phyloP scores from a whole-genome alignment of 2,888 invertebrate species.

The Mallateleia sp. region DNA sequence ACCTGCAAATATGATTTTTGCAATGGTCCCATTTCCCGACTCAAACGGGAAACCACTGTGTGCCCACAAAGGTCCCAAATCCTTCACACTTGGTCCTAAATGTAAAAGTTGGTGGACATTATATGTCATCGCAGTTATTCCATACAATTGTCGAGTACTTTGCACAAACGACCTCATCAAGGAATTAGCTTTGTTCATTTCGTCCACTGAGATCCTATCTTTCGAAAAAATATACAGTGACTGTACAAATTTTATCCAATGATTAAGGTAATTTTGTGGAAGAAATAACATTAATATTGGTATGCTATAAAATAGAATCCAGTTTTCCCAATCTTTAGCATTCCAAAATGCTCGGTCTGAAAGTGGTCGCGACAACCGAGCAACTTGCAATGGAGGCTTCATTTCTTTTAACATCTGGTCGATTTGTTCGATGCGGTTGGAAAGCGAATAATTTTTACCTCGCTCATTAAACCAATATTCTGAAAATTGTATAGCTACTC shows the following conservation, averaged over 20 bases:
- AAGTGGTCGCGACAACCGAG: constrained; percentile 36
- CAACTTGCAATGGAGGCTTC: constrained; percentile 43
- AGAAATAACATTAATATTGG: constrained; percentile 21
- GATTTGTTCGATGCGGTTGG: background rate
- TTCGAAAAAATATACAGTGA: constrained; percentile 21
- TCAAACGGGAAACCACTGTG: constrained; percentile 66
- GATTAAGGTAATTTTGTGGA: background rate
- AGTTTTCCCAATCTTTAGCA: constrained; percentile 51
- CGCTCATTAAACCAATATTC: constrained; percentile 55
- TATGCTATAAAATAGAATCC: constrained; percentile 39
- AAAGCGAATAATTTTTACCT: background rate
- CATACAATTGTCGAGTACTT: constrained; percentile 49
- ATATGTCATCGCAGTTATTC: constrained; percentile 43
- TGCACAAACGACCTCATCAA: constrained; percentile 32
- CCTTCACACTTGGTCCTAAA: constrained; percentile 44
- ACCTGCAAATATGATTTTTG: constrained; percentile 38
- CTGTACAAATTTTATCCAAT: constrained; percentile 37
- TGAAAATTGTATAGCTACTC: constrained; percentile 66
- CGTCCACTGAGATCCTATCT: constrained; percentile 15
- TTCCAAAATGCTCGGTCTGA: constrained; percentile 42
- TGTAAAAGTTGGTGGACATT: constrained; percentile 64
- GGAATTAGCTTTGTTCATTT: constrained; percentile 33
- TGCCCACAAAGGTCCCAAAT: constrained; percentile 56
- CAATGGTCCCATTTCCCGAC: constrained; percentile 26
- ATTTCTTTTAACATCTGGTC: constrained; percentile 8